Base-by-base conservation (phyloP, 2,888 invertebrate genomes). In the Marasmarcha lunaedactyla region DNA sequence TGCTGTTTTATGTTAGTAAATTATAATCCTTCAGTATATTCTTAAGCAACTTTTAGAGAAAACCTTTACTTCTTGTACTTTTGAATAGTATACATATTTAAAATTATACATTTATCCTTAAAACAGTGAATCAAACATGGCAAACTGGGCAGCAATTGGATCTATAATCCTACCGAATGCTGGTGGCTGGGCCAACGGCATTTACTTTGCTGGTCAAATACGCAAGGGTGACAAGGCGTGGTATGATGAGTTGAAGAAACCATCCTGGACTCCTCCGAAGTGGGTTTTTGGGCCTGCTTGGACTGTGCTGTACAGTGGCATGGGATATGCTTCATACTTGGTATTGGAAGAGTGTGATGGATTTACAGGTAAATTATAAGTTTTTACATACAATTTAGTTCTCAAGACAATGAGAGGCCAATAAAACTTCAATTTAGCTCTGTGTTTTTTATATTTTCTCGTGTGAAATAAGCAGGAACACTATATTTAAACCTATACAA, bases 251-350 rank as follows among this genome's bases (percentile, higher is more conserved):
- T 48, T 77, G 42, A 71, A 74, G 47, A 90, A 89, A 53, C 93
- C 95, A 0, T 61, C 83, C 1, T 93, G 89, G 87, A 88, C 87
- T 25, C 94, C 95, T 1, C 95, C 95, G 4, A 91, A 92, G 51
- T 90, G 89, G 87, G 85, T 87, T 1, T 94, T 94, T 60, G 91
- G 86, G 0, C 93, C 93, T 0, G 88, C 90, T 5, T 95, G 95
- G 95, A 91, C 92, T 0, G 62, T 85, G 0, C 68, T 95, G 2
- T 95, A 95, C 65, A 86, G 89, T 36, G 81, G 89, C 2, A 94
- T 95, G 89, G 95, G 95, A 1, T 93, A 92, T 54, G 93, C 94
- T 9, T 94, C 94, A 0, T 95, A 94, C 58, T 63, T 95, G 45
- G 91, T 94, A 0, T 92, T 88, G 77, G 86, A 88, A 44, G 91